phyloP scores from a whole-genome alignment of 2,797 vertebrate genomes.

The Coccyzus lansbergi region DNA sequence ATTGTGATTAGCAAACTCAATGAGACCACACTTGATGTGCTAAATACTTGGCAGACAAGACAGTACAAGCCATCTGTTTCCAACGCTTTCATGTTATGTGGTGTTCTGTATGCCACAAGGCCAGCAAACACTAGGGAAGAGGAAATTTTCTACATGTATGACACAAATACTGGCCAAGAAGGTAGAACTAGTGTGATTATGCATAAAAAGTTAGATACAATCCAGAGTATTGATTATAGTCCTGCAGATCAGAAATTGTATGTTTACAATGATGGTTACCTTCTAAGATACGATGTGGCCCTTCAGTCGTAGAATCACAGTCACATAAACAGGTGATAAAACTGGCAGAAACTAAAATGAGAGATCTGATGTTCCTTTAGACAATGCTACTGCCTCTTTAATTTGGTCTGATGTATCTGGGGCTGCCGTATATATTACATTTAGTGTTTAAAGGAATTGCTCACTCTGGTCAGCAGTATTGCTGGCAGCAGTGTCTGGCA shows the following conservation, averaged over 20 bases:
- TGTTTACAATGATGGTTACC: constrained; percentile 78
- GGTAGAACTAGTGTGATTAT: constrained; percentile 56
- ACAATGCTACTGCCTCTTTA: not conserved
- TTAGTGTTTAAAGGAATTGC: not conserved
- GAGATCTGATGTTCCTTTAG: not conserved
- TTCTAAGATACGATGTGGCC: constrained; percentile 65
- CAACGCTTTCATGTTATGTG: constrained; percentile 80
- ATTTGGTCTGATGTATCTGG: not conserved
- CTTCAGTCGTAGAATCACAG: constrained; percentile 37
- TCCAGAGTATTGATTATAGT: constrained; percentile 79
- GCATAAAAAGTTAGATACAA: constrained; percentile 73
- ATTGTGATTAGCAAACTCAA: constrained; percentile 82
- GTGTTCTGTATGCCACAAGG: constrained; percentile 78
- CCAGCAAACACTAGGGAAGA: constrained; percentile 73
- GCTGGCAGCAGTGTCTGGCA: not conserved
- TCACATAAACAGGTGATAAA: not conserved
- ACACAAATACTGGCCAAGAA: constrained; percentile 76
- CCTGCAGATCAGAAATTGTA: constrained; percentile 78
- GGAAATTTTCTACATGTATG: constrained; percentile 81
- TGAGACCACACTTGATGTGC: constrained; percentile 77
- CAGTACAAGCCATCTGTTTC: constrained; percentile 80
- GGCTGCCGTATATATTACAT: not conserved
- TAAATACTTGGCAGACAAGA: constrained; percentile 78
- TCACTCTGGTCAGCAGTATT: not conserved
- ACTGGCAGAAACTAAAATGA: not conserved